Evolutionary conservation across 2,113 vertebrate species (phyloP).

Genomic region (Planiliza haematocheilus): DNA sequence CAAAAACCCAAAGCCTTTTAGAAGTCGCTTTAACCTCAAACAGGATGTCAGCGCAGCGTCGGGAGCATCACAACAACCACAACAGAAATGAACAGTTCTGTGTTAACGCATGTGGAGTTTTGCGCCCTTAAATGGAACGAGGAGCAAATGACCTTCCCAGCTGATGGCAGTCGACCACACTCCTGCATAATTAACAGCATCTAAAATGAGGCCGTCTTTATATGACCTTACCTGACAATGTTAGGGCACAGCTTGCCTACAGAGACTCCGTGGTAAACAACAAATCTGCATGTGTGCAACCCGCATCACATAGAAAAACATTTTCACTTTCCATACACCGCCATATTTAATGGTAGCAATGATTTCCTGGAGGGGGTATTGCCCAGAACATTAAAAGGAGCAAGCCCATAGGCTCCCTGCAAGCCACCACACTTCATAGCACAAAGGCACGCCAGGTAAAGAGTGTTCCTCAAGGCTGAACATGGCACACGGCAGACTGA

Average conservation of each 20-base stretch:
- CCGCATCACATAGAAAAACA: slow-evolving; percentile 6
- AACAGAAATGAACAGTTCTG: slow-evolving; percentile 27
- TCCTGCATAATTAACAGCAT: slow-evolving; percentile 78
- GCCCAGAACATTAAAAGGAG: slow-evolving; percentile 23
- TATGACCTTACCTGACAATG: slow-evolving; percentile 76
- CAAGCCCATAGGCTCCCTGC: slow-evolving; percentile 5
- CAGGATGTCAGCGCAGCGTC: slow-evolving; percentile 41
- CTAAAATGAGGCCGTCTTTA: slow-evolving; percentile 70
- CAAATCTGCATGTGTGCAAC: slow-evolving; percentile 24
- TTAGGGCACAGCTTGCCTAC: slow-evolving; percentile 46
- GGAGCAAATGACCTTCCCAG: slow-evolving; percentile 64
- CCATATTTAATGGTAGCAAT: not conserved
- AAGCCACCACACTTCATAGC: slow-evolving; percentile 30
- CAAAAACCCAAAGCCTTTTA: slow-evolving; percentile 16
- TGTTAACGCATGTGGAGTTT: slow-evolving; percentile 16
- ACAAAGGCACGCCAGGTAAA: slow-evolving; percentile 34
- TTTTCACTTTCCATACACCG: not conserved
- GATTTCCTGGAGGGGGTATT: not conserved
- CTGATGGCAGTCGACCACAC: slow-evolving; percentile 68
- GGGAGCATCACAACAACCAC: slow-evolving; percentile 27
- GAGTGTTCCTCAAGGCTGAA: slow-evolving; percentile 28
- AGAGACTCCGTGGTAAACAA: slow-evolving; percentile 48
- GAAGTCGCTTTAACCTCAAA: slow-evolving; percentile 37
- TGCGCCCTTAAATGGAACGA: slow-evolving; percentile 40
- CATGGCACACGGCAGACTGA: slow-evolving; percentile 13